Percentiles rank a stretch among this genome's conserved stretches.
phyloP scores from a whole-genome alignment of 1,140 invertebrate genomes.

The Campoletis sonorensis region DNA sequence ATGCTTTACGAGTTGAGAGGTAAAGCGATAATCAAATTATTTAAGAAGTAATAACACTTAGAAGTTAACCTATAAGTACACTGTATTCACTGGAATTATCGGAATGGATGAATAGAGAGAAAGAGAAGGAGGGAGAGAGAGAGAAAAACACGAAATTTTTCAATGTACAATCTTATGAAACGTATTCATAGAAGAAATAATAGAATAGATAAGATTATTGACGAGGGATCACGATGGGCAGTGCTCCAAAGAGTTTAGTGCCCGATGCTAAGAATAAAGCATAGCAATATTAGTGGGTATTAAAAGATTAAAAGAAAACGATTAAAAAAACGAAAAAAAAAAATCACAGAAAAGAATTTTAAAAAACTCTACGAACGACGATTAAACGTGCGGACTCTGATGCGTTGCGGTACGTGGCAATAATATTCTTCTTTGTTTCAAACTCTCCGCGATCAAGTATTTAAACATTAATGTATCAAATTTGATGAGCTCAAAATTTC shows the following conservation, averaged over 20 bases:
- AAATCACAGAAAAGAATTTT: neutral
- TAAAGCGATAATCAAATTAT: too few species aligned
- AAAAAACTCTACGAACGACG: slow-evolving; percentile 34
- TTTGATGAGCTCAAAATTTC: slow-evolving; percentile 8
- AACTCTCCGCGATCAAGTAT: slow-evolving; percentile 24
- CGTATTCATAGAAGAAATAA: slow-evolving; percentile 34
- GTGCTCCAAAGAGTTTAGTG: slow-evolving; percentile 65
- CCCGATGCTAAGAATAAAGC: slow-evolving; percentile 60
- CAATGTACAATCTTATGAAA: slow-evolving; percentile 40
- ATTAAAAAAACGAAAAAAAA: too few species aligned
- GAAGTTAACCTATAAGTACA: slow-evolving; percentile 44
- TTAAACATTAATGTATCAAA: neutral
- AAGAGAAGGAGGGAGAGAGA: slow-evolving; percentile 19
- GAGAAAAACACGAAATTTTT: slow-evolving; percentile 25
- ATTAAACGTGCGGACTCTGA: slow-evolving; percentile 46
- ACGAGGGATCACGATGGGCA: slow-evolving; percentile 53
- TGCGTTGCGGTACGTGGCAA: slow-evolving; percentile 43
- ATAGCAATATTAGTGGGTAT: slow-evolving; percentile 72
- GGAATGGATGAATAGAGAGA: slow-evolving; percentile 40
- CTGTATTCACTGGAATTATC: slow-evolving; percentile 47
- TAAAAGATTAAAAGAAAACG: slow-evolving; percentile 29
- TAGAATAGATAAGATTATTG: slow-evolving; percentile 39
- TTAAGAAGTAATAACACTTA: slow-evolving; percentile 31
- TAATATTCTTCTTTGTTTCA: slow-evolving; percentile 46
- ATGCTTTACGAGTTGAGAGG: too few species aligned